phyloP scores from a whole-genome alignment of 2,797 vertebrate genomes.

The Oreonectes daqikongensis region DNA sequence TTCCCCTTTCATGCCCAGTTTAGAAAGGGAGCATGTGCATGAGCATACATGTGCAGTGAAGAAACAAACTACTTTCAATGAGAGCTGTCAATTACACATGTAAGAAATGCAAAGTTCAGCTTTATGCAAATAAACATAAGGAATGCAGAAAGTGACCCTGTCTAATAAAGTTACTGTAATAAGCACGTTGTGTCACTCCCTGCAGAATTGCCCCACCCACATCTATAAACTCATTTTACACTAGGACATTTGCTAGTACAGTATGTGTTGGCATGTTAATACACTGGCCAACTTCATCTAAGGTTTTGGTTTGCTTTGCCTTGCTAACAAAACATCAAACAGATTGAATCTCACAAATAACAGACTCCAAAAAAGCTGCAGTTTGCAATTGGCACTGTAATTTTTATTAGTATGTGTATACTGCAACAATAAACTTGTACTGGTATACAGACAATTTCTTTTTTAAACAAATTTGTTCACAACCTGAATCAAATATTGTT shows the following conservation, averaged over 20 bases:
- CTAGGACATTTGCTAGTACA: neutral
- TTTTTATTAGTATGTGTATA: slow-evolving; percentile 95
- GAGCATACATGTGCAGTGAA: no score
- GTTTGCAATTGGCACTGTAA: slow-evolving; percentile 90
- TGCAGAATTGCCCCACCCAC: no score
- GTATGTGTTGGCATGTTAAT: neutral
- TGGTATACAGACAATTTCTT: slow-evolving; percentile 92
- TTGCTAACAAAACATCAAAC: neutral
- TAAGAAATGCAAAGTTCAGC: neutral
- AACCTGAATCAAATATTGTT: slow-evolving; percentile 96
- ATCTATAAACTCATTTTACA: no score
- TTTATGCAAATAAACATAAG: neutral
- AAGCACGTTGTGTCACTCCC: neutral
- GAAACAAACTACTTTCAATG: no score
- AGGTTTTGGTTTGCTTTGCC: neutral
- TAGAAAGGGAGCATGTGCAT: no score
- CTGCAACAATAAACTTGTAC: slow-evolving; percentile 97
- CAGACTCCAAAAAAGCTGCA: slow-evolving; percentile 52
- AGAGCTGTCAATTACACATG: no score
- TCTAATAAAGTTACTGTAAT: neutral
- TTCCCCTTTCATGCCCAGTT: neutral
- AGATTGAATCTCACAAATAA: slow-evolving; percentile 6
- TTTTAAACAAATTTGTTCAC: slow-evolving; percentile 95
- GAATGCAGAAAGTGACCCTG: neutral
- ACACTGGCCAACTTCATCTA: neutral